These are phyloP conservation scores for Ispidina picta DNA, from an alignment of 2,797 vertebrate genomes.

Conservation along the genomic window DNA sequence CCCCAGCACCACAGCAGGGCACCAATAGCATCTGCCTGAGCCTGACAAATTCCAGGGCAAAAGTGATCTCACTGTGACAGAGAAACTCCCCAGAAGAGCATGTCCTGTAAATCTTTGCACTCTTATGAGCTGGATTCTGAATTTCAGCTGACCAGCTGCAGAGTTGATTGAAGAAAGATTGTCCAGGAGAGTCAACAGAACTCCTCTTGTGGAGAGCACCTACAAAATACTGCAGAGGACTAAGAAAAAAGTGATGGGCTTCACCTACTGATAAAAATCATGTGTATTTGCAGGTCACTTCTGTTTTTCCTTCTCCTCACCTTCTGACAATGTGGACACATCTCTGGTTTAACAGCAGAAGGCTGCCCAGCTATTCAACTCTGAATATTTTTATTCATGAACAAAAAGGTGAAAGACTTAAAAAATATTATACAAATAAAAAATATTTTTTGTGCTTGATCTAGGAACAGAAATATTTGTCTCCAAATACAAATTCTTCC, in stretches of 20 bases:
- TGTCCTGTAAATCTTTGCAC: background rate
- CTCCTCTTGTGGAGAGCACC: background rate
- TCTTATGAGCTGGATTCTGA: background rate
- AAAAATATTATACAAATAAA: background rate
- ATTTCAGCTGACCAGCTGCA: background rate
- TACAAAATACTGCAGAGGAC: background rate
- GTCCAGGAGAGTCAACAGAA: background rate
- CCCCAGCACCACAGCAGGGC: background rate
- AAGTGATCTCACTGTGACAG: background rate
- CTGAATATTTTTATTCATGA: background rate
- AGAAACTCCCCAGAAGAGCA: background rate
- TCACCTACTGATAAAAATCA: background rate
- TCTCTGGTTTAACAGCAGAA: background rate
- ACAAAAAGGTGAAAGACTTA: background rate
- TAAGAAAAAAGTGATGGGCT: background rate
- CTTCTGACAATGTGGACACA: background rate
- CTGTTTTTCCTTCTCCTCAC: background rate
- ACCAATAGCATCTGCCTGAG: background rate
- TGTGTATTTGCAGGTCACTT: background rate
- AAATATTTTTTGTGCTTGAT: background rate
- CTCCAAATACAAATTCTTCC: background rate
- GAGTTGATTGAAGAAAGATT: background rate
- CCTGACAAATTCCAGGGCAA: background rate
- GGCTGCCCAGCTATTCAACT: background rate
- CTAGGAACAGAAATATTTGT: background rate